These are phyloP conservation scores for Orestias chungarensis DNA, from an alignment of 2,797 vertebrate species.

Conservation along the genomic window DNA sequence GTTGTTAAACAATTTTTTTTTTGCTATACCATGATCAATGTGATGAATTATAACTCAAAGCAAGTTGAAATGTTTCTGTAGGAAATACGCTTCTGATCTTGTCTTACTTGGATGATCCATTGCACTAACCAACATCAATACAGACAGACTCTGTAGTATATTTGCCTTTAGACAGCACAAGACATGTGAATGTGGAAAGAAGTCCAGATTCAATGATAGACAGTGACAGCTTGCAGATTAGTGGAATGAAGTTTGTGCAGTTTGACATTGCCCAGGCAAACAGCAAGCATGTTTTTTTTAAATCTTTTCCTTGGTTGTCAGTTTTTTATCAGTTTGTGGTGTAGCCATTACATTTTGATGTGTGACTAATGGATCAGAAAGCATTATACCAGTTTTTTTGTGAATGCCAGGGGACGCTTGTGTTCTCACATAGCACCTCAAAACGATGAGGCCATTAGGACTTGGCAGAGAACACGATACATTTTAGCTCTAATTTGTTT, in stretches of 20 bases:
- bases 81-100: conserved; percentile 1
- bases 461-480: conserved; percentile 70
- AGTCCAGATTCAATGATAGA: not conserved
- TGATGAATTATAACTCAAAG: not conserved
- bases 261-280: conserved; percentile 15
- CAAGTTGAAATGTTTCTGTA: not conserved
- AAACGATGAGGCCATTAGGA: conserved; percentile 72
- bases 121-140: not conserved
- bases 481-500: conserved; percentile 73
- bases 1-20: not conserved
- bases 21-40: not conserved
- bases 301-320: not conserved
- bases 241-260: not conserved
- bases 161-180: not conserved
- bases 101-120: not conserved
- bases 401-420: conserved; percentile 58
- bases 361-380: conserved; percentile 59
- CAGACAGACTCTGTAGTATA: not conserved
- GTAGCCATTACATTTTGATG: conserved; percentile 44
- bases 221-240: not conserved
- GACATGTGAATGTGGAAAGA: not conserved
- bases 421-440: conserved; percentile 59
- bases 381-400: conserved; percentile 51
- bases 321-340: conserved; percentile 27
- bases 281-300: conserved; percentile 4